These are phyloP conservation scores for Plutella xylostella DNA, from an alignment of 2,888 invertebrate genomes.

Conservation along the genomic window DNA sequence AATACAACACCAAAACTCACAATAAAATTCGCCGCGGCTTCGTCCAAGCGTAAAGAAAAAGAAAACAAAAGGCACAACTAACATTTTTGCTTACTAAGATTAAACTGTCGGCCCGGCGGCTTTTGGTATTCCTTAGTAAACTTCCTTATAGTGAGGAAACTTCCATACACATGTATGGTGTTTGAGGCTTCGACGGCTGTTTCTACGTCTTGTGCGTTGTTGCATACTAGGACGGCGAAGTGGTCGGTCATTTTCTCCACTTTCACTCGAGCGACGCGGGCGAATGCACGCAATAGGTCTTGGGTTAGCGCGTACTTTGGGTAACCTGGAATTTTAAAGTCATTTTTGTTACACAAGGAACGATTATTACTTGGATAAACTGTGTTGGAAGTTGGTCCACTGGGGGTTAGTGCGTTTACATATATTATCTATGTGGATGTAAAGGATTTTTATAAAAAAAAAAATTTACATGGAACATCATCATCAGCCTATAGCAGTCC, in stretches of 20 bases:
- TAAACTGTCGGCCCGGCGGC: too few species aligned
- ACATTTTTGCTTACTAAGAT: conserved; percentile 28
- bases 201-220: conserved; percentile 20
- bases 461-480: background rate
- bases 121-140: too few species aligned
- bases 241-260: conserved; percentile 27
- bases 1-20: background rate
- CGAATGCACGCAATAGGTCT: conserved; percentile 34
- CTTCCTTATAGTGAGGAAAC: conserved; percentile 29
- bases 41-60: conserved; percentile 1
- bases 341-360: background rate
- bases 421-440: too few species aligned
- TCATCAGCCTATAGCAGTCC: too few species aligned
- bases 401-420: too few species aligned
- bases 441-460: too few species aligned
- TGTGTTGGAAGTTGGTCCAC: too few species aligned
- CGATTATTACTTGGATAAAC: too few species aligned
- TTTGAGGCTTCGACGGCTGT: too few species aligned
- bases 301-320: conserved; percentile 36
- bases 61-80: background rate
- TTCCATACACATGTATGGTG: conserved; percentile 42
- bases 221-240: conserved; percentile 28
- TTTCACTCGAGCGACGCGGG: conserved; percentile 28
- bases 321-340: conserved; percentile 29
- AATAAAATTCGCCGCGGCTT: background rate